Conservation (phyloP, 64 coral and sea anemone genomes). For the Stylophora pistillata region DNA sequence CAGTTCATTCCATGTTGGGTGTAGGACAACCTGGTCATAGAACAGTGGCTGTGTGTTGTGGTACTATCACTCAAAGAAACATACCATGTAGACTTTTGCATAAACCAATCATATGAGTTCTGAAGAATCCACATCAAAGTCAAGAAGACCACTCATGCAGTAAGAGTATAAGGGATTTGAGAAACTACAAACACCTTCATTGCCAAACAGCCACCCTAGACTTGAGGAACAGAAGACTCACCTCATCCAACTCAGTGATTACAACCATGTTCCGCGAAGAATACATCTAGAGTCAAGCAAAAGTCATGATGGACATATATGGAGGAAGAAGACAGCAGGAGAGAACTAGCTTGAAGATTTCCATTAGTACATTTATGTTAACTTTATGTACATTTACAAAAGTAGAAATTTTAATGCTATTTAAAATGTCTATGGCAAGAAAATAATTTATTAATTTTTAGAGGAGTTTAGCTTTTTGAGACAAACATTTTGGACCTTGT, state of each 20-base stretch:
- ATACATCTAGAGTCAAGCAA: conserved; percentile 71
- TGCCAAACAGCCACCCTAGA: neutral
- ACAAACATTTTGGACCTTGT: no score
- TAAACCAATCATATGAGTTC: neutral
- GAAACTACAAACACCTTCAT: neutral
- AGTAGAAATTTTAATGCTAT: neutral
- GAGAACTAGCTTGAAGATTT: neutral
- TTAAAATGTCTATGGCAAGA: neutral
- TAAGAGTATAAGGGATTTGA: neutral
- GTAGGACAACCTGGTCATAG: neutral
- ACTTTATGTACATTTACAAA: neutral
- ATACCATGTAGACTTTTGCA: neutral
- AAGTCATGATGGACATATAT: conserved; percentile 20
- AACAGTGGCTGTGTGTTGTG: neutral
- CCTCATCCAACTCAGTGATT: conserved; percentile 91
- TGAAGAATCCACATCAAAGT: neutral
- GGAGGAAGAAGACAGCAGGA: conserved; percentile 11
- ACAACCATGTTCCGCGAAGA: conserved; percentile 91
- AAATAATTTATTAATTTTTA: no score
- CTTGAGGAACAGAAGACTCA: conserved; percentile 31
- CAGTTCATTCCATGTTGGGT: no score
- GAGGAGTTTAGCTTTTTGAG: no score
- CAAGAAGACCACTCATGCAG: neutral
- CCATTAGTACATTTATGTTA: neutral
- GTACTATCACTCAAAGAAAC: neutral